Evolutionary conservation across 2,113 vertebrate species (phyloP).

Genomic region (Pseudorasbora parva): DNA sequence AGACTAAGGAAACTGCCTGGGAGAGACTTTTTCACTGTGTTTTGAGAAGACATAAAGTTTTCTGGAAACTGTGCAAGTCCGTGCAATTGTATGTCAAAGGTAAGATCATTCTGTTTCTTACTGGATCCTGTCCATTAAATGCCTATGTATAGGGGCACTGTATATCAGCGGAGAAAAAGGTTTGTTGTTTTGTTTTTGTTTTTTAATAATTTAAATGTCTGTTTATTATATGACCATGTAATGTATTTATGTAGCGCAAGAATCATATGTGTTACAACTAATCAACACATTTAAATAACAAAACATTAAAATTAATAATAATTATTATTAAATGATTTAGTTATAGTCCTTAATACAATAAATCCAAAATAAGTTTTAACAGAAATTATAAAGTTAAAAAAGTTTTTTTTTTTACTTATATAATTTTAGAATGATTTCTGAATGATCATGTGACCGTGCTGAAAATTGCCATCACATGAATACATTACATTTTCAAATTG

Average conservation of each 20-base stretch:
- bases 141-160: background rate
- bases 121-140: background rate
- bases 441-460: background rate
- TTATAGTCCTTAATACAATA: background rate
- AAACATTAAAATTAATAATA: no score
- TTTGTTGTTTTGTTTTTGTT: no score
- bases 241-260: background rate
- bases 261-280: background rate
- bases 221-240: background rate
- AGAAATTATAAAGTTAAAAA: background rate
- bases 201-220: background rate
- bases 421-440: background rate
- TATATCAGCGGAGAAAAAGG: no score
- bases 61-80: conserved; percentile 17
- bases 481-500: background rate
- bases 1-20: conserved; percentile 15
- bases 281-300: background rate
- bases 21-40: conserved; percentile 11
- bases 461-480: background rate
- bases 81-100: conserved; percentile 11
- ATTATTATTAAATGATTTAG: background rate
- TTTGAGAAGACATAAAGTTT: background rate
- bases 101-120: conserved; percentile 5
- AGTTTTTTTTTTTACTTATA: no score
- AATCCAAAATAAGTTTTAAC: background rate